phyloP scores from a whole-genome alignment of 2,113 vertebrate genomes.

The Lampris incognitus region DNA sequence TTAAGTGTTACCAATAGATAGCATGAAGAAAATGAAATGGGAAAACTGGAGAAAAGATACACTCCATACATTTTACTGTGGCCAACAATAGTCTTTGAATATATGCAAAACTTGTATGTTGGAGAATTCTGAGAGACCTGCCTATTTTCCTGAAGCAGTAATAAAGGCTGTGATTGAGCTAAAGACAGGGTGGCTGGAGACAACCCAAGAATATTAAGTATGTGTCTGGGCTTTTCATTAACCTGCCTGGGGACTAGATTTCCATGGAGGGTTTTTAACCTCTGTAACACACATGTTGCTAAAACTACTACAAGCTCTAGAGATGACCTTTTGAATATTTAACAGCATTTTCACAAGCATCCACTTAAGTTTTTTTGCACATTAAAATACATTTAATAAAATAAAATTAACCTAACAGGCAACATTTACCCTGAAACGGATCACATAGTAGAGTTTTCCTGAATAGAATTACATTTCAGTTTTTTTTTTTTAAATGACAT shows the following conservation, averaged over 20 bases:
- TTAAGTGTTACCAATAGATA: neutral
- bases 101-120: neutral
- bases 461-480: constrained; percentile 66
- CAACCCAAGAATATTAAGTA: constrained; percentile 64
- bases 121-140: neutral
- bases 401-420: neutral
- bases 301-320: constrained; percentile 6
- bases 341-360: neutral
- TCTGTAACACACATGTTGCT: constrained; percentile 32
- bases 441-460: constrained; percentile 13
- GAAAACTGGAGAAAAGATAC: neutral
- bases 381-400: neutral
- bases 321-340: neutral
- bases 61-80: neutral
- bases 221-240: constrained; percentile 70
- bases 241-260: constrained; percentile 40
- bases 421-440: neutral
- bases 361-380: neutral
- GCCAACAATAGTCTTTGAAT: neutral
- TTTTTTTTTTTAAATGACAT: constrained; percentile 33
- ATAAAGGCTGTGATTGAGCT: constrained; percentile 38
- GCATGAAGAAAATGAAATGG: neutral
- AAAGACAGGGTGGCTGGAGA: constrained; percentile 39
- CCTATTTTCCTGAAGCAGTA: neutral
- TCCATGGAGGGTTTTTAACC: constrained; percentile 18